Percentiles rank a stretch among this genome's conserved stretches.
Conservation (phyloP, 2,888 invertebrate genomes). For the Scaptomyza parva region DNA sequence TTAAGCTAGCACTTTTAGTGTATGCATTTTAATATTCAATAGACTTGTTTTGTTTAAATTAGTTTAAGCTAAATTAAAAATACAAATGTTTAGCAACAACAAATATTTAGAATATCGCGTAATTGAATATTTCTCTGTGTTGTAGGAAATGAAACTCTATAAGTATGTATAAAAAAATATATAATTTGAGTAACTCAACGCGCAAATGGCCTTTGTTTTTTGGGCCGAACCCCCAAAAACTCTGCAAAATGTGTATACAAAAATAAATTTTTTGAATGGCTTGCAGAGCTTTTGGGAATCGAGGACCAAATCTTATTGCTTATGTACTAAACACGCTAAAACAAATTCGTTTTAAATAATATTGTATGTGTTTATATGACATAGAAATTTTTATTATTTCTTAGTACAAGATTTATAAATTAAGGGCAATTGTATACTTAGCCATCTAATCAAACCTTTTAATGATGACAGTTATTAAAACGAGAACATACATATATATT, state of each 20-base stretch:
- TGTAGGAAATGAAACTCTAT: constrained; percentile 29
- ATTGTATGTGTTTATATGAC: too few species aligned
- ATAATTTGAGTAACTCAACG: constrained; percentile 52
- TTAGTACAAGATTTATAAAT: too few species aligned
- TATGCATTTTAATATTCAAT: constrained; percentile 26
- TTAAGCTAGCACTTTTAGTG: constrained; percentile 23
- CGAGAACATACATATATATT: too few species aligned
- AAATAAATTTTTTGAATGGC: constrained; percentile 44
- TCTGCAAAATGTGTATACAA: constrained; percentile 44
- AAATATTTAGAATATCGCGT: constrained; percentile 53
- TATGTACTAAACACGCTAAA: constrained; percentile 71
- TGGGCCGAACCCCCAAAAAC: constrained; percentile 8
- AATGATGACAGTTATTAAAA: too few species aligned
- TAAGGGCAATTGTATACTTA: too few species aligned
- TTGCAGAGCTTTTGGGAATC: constrained; percentile 19
- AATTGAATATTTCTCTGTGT: constrained; percentile 36
- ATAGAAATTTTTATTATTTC: too few species aligned
- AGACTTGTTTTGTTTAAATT: constrained; percentile 28
- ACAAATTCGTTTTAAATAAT: constrained; percentile 3
- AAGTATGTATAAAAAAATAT: constrained; percentile 39
- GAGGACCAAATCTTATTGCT: constrained; percentile 49
- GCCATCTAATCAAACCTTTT: too few species aligned
- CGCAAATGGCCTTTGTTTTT: constrained; percentile 15
- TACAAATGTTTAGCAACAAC: constrained; percentile 54
- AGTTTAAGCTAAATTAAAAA: constrained; percentile 55